These are phyloP conservation scores for Leucophora obtusa DNA, from an alignment of 2,888 invertebrate genomes.

Conservation along the genomic window DNA sequence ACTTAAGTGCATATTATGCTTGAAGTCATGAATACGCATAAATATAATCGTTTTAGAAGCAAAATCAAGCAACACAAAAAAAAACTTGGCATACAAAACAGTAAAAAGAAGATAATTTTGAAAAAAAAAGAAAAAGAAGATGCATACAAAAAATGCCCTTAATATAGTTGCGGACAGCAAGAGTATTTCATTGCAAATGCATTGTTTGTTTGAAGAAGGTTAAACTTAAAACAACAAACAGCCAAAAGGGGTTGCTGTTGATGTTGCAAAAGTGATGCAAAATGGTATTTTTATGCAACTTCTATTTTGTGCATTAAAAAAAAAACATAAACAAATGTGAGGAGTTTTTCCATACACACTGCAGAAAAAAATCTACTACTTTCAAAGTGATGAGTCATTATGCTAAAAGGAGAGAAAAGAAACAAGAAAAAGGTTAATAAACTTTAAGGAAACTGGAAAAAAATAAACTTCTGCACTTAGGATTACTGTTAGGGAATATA, in stretches of 20 bases:
- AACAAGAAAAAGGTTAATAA: constrained; percentile 47
- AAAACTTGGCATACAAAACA: constrained; percentile 36
- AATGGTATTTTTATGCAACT: constrained; percentile 72
- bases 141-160: not conserved
- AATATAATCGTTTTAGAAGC: constrained; percentile 59
- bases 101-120: not conserved
- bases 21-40: constrained; percentile 60
- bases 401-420: constrained; percentile 1
- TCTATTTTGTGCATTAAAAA: constrained; percentile 20
- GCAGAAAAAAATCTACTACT: not conserved
- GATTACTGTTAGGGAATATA: not conserved
- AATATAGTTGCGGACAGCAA: not conserved
- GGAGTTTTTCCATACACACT: not conserved
- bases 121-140: not conserved
- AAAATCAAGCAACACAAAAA: constrained; percentile 25
- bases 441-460: constrained; percentile 16
- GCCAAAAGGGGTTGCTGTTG: constrained; percentile 47
- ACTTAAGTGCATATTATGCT: constrained; percentile 59
- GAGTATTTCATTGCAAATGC: constrained; percentile 2
- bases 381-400: not conserved
- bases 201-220: not conserved
- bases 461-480: not conserved
- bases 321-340: constrained; percentile 15
- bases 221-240: constrained; percentile 30
- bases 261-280: constrained; percentile 49